phyloP scores from a whole-genome alignment of 2,797 vertebrate species.

The Selene dorsalis region DNA sequence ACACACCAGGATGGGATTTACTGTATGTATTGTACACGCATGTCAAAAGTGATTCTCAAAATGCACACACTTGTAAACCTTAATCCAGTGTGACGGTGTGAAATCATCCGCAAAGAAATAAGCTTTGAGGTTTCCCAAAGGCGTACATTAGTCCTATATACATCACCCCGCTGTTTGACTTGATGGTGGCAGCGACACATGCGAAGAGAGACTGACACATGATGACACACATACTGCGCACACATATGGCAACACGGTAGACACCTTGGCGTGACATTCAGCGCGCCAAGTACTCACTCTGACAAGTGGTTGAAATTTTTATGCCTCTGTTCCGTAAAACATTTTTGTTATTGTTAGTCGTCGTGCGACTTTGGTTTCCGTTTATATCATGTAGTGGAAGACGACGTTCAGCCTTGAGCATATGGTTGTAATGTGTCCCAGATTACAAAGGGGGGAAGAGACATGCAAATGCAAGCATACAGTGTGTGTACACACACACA shows the following conservation, averaged over 20 bases:
- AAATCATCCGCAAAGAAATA: constrained; percentile 61
- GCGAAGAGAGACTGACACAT: constrained; percentile 9
- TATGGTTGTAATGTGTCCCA: constrained; percentile 3
- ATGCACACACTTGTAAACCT: constrained; percentile 20
- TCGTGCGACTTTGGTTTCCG: not conserved
- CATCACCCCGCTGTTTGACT: constrained; percentile 59
- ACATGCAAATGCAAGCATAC: not conserved
- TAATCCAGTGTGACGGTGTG: constrained; percentile 46
- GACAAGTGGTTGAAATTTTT: not conserved
- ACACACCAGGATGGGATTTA: not conserved
- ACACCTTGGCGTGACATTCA: not conserved
- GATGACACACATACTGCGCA: not conserved
- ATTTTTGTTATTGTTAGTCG: not conserved
- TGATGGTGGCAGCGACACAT: constrained; percentile 18
- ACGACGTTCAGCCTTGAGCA: constrained; percentile 7
- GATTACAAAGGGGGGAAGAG: constrained; percentile 14
- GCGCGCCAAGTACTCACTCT: not conserved
- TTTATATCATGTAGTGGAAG: not conserved
- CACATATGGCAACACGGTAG: not conserved
- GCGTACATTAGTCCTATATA: constrained; percentile 46
- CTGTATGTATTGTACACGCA: not conserved
- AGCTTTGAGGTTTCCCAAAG: constrained; percentile 62
- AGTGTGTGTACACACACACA: constrained; percentile 7
- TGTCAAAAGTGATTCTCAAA: constrained; percentile 40
- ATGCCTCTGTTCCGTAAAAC: not conserved